Evolutionary conservation across 2,797 vertebrate species (phyloP), one percentile per base, ranked within the genome.

Genomic region (Emys orbicularis): DNA sequence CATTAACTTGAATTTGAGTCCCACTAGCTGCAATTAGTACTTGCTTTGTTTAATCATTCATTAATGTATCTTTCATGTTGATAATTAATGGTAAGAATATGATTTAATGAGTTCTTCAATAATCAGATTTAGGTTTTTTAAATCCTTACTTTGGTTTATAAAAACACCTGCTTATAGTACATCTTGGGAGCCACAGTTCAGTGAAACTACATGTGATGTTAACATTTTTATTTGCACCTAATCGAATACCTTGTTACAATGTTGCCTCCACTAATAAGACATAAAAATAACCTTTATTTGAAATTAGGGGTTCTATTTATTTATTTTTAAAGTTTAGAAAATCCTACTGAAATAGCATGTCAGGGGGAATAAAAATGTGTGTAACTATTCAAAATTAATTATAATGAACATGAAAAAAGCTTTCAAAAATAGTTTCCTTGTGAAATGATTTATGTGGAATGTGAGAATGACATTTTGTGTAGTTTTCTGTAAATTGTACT

Each of bases 21-120:
- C 3, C 41, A 85, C 31, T 41, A 91, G 12, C 31, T 87, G 21
- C 0, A 21, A 65, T 86, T 37, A 90, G 44, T 90, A 13, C 19
- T 80, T 79, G 59, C 68, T 77, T 72, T 54, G 23, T 92, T 94
- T 87, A 96, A 97, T 95, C 23, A 25, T 95, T 95, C 53, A 94
- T 94, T 87, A 89, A 88, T 2, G 1, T 84, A 54, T 88, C 41
- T 79, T 72, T 89, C 83, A 77, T 37, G 27, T 34, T 96, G 72
- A 53, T 3, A 15, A 29, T 82, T 90, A 92, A 85, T 86, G 13
- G 34, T 79, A 77, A 8, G 54, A 77, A 79, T 65, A 87, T 7
- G 85, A 90, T 84, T 54, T 86, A 95, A 93, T 77, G 27, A 95
- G 86, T 90, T 94, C 74, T 93, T 94, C 76, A 79, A 87, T 83